Percentiles rank a stretch among this genome's conserved stretches.
Conservation (phyloP, 2,888 invertebrate genomes). For the Callimorpha dominula region DNA sequence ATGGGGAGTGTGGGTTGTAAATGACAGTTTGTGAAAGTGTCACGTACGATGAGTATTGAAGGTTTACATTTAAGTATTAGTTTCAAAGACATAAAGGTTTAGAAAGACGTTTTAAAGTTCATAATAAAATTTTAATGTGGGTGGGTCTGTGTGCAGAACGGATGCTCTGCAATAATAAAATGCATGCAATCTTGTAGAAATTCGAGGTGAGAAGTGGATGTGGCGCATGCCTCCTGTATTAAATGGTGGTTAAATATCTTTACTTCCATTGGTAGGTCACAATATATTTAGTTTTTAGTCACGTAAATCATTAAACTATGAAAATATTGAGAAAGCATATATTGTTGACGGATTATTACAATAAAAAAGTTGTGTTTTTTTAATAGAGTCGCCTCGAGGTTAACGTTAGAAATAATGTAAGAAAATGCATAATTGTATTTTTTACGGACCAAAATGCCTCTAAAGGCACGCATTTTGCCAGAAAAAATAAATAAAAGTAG, state of each 20-base stretch:
- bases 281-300: not conserved
- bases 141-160: not conserved
- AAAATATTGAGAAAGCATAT: not conserved
- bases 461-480: too few relatives aligned
- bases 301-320: not conserved
- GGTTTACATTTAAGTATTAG: slow-evolving; percentile 1
- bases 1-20: slow-evolving; percentile 17
- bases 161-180: slow-evolving; percentile 2
- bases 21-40: slow-evolving; percentile 12
- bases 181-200: not conserved
- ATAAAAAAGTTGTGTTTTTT: not conserved
- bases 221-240: not conserved
- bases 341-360: not conserved
- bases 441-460: too few relatives aligned
- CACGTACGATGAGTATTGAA: slow-evolving; percentile 15
- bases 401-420: too few relatives aligned
- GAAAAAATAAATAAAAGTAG: not conserved
- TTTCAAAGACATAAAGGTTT: not conserved
- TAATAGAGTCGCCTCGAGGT: too few relatives aligned
- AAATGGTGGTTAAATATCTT: slow-evolving; percentile 11
- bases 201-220: not conserved
- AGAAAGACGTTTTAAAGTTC: not conserved
- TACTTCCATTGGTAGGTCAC: not conserved
- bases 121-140: not conserved
- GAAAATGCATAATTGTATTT: too few relatives aligned